Conservation (phyloP, 2,797 vertebrate species). For the Gymnodraco acuticeps region DNA sequence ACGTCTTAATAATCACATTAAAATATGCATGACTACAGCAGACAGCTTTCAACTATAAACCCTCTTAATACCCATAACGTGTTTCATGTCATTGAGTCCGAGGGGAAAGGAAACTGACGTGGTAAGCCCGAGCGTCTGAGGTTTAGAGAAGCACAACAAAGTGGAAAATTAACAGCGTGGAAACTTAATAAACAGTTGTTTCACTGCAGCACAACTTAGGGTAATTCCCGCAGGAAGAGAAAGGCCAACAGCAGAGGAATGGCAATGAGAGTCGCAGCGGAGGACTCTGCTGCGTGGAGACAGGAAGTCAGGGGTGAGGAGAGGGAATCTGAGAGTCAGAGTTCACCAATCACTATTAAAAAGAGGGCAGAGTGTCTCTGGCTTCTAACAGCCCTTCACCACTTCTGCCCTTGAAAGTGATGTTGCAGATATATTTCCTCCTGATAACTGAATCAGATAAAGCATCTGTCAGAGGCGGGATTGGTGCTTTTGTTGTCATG, state of each 20-base stretch:
- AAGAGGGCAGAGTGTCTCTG: slow-evolving; percentile 61
- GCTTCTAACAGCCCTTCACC: slow-evolving; percentile 65
- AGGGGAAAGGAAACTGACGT: slow-evolving; percentile 23
- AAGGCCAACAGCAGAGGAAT: slow-evolving; percentile 75
- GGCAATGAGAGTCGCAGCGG: slow-evolving; percentile 56
- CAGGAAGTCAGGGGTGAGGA: slow-evolving; percentile 82
- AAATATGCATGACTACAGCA: slow-evolving; percentile 62
- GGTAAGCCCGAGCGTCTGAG: slow-evolving; percentile 45
- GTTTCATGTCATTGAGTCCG: slow-evolving; percentile 63
- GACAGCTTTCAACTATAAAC: slow-evolving; percentile 72
- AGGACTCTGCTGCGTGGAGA: slow-evolving; percentile 63
- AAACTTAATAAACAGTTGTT: slow-evolving; percentile 85
- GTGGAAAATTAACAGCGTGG: slow-evolving; percentile 80
- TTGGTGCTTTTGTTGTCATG: slow-evolving; percentile 62
- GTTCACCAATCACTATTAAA: slow-evolving; percentile 82
- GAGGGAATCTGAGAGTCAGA: slow-evolving; percentile 78
- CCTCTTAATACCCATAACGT: slow-evolving; percentile 66
- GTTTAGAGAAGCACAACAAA: slow-evolving; percentile 73
- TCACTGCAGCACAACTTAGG: slow-evolving; percentile 67
- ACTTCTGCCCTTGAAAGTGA: slow-evolving; percentile 61
- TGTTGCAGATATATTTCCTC: slow-evolving; percentile 56
- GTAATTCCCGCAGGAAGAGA: slow-evolving; percentile 80
- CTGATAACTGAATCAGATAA: slow-evolving; percentile 63
- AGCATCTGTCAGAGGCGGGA: slow-evolving; percentile 50
- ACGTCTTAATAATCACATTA: slow-evolving; percentile 73